phyloP scores from a whole-genome alignment of 2,797 vertebrate species.

The Graptemys geographica region DNA sequence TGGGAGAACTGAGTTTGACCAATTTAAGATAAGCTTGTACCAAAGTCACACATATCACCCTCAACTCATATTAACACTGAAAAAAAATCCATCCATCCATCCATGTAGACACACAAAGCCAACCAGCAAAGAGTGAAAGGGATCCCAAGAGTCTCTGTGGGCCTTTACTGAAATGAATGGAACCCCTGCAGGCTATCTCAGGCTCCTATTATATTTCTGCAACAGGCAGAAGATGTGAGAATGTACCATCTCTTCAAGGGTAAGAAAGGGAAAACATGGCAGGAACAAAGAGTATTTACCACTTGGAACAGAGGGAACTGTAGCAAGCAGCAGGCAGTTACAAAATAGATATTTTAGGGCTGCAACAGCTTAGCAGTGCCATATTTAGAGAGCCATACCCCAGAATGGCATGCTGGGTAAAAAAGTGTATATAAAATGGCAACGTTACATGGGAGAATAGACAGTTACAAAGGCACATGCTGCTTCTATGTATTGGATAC shows the following conservation, averaged over 20 bases:
- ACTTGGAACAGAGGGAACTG: slow-evolving; percentile 17
- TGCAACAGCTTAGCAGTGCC: slow-evolving; percentile 48
- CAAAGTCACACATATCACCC: slow-evolving; percentile 21
- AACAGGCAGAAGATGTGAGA: slow-evolving; percentile 50
- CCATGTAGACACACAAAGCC: slow-evolving; percentile 47
- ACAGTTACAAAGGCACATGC: not conserved
- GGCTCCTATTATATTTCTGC: slow-evolving; percentile 30
- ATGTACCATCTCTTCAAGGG: not conserved
- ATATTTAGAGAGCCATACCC: slow-evolving; percentile 33
- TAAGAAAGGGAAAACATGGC: not conserved
- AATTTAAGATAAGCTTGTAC: slow-evolving; percentile 41
- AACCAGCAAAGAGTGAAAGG: slow-evolving; percentile 56
- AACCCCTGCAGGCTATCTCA: slow-evolving; percentile 30
- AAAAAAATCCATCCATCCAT: slow-evolving; percentile 55
- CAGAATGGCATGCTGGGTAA: slow-evolving; percentile 16
- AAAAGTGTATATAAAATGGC: slow-evolving; percentile 2
- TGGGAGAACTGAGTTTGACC: not conserved
- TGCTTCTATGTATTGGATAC: not conserved
- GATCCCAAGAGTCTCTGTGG: not conserved
- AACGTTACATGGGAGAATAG: not conserved
- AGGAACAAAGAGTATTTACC: slow-evolving; percentile 37
- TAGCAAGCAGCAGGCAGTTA: slow-evolving; percentile 54
- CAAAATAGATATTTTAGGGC: slow-evolving; percentile 21
- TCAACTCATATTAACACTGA: slow-evolving; percentile 60
- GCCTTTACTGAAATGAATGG: slow-evolving; percentile 30